Evolutionary conservation across 2,113 vertebrate genomes (phyloP), one percentile per base, ranked within the genome.

Genomic region (Microtus pennsylvanicus): DNA sequence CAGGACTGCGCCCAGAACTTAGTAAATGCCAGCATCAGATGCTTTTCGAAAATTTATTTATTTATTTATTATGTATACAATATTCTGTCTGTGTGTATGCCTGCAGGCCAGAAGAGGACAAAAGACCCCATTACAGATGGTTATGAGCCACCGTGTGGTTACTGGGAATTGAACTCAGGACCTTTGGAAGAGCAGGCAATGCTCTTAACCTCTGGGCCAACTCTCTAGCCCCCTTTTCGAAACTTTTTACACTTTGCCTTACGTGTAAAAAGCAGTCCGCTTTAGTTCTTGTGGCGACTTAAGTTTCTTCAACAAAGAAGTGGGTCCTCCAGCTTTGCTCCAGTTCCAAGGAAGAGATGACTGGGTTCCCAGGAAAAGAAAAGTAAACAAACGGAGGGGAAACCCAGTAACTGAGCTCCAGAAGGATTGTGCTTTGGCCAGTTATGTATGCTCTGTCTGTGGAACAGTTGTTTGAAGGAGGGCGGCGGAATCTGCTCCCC

Each of bases 281-380:
- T 91, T 90, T 93, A 58, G 67, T 50, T 92, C 75, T 45, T 74
- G 55, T 50, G 76, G 52, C 45, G 90, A 87, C 55, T 87, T 89
- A 55, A 85, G 74, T 91, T 77, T 30, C 83, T 92, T 81, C 87
- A 90, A 89, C 42, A 90, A 92, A 82, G 83, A 90, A 72, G 30
- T 11, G 52, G 35, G 75, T 89, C 65, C 89, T 58, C 8, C 74
- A 2, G 47, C 35, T 77, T 82, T 10, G 77, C 35, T 92, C 13
- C 47, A 22, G 10, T 69, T 86, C 94, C 22, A 93, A 72, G 58
- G 72, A 76, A 83, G 38, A 50, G 14, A 35, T 81, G 35, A 90
- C 91, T 63, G 69, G 42, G n/a, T 76, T 93, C 38, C 70, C 42
- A 65, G 72, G 65, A 86, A 86, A 63, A 80, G 35, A 75, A 81